phyloP scores from a whole-genome alignment of 2,113 vertebrate species.

The Catharus bicknelli region DNA sequence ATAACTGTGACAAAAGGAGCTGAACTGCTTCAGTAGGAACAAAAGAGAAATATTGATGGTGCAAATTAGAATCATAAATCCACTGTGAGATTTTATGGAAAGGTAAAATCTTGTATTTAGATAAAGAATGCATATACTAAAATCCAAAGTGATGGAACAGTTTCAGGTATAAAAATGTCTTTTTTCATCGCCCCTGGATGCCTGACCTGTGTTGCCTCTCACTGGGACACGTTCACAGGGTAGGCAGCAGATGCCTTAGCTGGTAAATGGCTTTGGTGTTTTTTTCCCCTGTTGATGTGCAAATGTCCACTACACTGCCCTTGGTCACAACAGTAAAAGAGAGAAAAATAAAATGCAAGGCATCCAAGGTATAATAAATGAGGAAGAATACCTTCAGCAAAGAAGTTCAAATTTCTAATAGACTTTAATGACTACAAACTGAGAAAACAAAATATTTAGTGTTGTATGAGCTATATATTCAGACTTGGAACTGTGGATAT shows the following conservation, averaged over 20 bases:
- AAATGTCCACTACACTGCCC: neutral
- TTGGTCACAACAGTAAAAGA: neutral
- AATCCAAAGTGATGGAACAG: neutral
- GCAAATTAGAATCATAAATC: neutral
- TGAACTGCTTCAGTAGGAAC: neutral
- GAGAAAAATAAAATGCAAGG: neutral
- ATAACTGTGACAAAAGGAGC: neutral
- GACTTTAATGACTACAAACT: neutral
- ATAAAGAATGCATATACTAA: neutral
- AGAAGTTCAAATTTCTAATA: neutral
- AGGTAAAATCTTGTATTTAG: neutral
- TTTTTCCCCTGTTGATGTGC: neutral
- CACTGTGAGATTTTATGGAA: neutral
- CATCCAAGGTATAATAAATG: neutral
- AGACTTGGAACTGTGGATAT: neutral
- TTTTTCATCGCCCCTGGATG: neutral
- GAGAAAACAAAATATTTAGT: neutral
- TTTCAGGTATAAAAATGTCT: neutral
- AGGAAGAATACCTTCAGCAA: neutral
- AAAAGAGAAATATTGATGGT: neutral
- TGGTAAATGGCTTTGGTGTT: neutral
- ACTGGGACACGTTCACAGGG: neutral
- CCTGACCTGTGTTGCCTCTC: neutral
- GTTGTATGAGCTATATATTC: neutral
- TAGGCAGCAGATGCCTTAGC: neutral